phyloP scores from a whole-genome alignment of 2,888 invertebrate genomes.

The Eudemis profundana region DNA sequence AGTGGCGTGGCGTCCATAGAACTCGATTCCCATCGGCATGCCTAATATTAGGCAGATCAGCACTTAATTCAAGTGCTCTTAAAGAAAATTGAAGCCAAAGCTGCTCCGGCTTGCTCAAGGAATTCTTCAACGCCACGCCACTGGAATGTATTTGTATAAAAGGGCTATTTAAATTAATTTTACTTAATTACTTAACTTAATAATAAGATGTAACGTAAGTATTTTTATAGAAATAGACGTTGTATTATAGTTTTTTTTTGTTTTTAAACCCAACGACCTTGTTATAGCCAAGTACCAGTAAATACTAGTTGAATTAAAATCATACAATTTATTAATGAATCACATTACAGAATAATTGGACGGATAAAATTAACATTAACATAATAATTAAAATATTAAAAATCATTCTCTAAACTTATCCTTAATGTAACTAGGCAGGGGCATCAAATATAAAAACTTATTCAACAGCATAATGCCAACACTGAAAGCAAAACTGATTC shows the following conservation, averaged over 20 bases:
- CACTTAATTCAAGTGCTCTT: no score
- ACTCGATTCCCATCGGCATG: no score
- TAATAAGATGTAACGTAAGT: constrained; percentile 17
- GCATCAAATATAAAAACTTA: constrained; percentile 93
- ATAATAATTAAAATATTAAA: constrained; percentile 21
- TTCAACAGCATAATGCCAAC: constrained; percentile 92
- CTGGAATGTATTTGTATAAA: no score
- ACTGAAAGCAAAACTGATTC: constrained; percentile 93
- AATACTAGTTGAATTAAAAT: not conserved
- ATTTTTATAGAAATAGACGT: constrained; percentile 30
- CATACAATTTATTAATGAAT: constrained; percentile 33
- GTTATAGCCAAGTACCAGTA: not conserved
- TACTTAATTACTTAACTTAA: constrained; percentile 18
- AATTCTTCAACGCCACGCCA: no score
- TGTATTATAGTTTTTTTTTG: constrained; percentile 16
- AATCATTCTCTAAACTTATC: constrained; percentile 92
- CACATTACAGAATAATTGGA: constrained; percentile 33
- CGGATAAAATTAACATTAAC: constrained; percentile 19
- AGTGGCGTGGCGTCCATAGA: no score
- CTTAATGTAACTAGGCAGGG: constrained; percentile 92
- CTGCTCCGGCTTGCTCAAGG: no score
- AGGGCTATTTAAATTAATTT: constrained; percentile 13
- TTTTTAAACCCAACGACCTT: not conserved
- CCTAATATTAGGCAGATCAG: no score
- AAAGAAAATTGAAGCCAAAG: no score